Evolutionary conservation across 2,113 vertebrate species (phyloP).

Genomic region (Stegostoma tigrinum): DNA sequence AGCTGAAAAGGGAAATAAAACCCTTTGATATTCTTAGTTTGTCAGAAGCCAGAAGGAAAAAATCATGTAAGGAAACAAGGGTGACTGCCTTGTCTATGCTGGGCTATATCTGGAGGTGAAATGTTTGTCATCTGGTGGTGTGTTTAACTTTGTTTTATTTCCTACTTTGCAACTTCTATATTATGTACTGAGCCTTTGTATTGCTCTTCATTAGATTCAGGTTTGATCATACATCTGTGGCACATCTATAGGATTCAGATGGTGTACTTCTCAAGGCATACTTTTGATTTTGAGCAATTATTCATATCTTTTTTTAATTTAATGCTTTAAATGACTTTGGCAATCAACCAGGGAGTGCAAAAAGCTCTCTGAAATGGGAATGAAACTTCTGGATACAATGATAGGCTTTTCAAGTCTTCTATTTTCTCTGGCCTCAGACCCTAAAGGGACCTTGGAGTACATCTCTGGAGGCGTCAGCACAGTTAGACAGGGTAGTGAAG

Average conservation of each 20-base stretch:
- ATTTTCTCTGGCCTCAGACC: too few relatives aligned
- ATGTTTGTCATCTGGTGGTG: neutral
- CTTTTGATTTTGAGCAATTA: neutral
- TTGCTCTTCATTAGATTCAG: neutral
- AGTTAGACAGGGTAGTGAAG: too few relatives aligned
- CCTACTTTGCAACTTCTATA: neutral
- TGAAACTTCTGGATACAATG: neutral
- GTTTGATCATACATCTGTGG: neutral
- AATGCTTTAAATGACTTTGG: neutral
- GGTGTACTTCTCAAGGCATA: neutral
- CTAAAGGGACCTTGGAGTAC: too few relatives aligned
- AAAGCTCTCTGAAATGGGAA: neutral
- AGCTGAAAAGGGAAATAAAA: neutral
- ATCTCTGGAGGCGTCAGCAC: too few relatives aligned
- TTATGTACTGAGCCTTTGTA: neutral
- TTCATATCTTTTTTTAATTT: neutral
- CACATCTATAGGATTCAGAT: neutral
- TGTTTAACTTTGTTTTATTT: neutral
- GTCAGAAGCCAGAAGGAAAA: neutral
- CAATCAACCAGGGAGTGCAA: neutral
- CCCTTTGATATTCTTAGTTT: neutral
- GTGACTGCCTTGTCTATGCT: neutral
- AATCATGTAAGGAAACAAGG: neutral
- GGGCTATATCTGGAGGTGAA: neutral
- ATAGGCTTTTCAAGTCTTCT: neutral